These are phyloP conservation scores for Exaiptasia diaphana DNA, from an alignment of 64 coral and sea anemone genomes.

Conservation along the genomic window DNA sequence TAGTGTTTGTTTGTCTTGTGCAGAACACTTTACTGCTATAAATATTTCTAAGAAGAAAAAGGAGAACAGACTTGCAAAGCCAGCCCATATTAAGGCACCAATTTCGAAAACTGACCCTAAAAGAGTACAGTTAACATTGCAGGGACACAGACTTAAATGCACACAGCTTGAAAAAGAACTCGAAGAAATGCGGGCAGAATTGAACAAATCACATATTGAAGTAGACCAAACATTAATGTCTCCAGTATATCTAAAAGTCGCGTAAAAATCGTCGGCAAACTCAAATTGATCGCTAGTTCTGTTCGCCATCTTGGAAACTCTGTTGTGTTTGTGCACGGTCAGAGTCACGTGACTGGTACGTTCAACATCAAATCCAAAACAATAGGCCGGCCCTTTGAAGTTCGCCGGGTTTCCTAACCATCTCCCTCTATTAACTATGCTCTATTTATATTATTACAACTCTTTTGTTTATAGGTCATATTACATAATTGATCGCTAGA, in stretches of 20 bases:
- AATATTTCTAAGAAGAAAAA: constrained; percentile 17
- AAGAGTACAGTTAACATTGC: constrained; percentile 26
- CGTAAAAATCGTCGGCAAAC: too few relatives aligned
- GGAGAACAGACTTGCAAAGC: constrained; percentile 7
- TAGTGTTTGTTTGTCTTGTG: constrained; percentile 6
- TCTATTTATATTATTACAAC: too few relatives aligned
- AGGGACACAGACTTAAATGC: constrained; percentile 9
- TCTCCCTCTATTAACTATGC: too few relatives aligned
- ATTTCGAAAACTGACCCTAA: constrained; percentile 23
- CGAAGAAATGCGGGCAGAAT: constrained; percentile 4
- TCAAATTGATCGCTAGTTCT: not conserved
- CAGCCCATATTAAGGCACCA: constrained; percentile 31
- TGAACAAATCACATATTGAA: not conserved
- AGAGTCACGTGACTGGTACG: not conserved
- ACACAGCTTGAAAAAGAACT: constrained; percentile 21
- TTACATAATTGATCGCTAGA: too few relatives aligned
- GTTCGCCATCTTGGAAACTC: not conserved
- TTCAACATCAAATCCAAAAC: not conserved
- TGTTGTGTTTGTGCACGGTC: not conserved
- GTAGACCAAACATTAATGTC: constrained; percentile 4
- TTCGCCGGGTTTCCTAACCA: too few relatives aligned
- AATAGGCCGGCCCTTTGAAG: too few relatives aligned
- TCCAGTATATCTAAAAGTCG: too few relatives aligned
- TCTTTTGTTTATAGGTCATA: too few relatives aligned
- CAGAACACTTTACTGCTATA: constrained; percentile 4